phyloP scores from a whole-genome alignment of 1,140 invertebrate species.

The Doryteuthis pealeii region DNA sequence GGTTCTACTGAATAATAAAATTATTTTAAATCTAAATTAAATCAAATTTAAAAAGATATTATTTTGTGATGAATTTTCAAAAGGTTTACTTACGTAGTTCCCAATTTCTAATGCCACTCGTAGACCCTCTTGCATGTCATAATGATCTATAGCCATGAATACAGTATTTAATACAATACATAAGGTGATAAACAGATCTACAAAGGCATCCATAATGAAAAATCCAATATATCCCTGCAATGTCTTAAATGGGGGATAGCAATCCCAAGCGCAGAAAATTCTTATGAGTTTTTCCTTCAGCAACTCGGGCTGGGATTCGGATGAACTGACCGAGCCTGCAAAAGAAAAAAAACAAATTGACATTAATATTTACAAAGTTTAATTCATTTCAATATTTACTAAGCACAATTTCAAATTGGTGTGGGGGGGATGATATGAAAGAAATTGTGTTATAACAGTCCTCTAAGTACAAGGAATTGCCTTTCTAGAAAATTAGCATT shows the following conservation, averaged over 20 bases:
- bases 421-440: too few relatives aligned
- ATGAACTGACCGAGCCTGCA: constrained; percentile 41
- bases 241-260: constrained; percentile 86
- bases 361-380: too few relatives aligned
- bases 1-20: too few relatives aligned
- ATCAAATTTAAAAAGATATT: too few relatives aligned
- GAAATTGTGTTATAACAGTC: too few relatives aligned
- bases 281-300: constrained; percentile 68
- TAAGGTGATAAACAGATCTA: constrained; percentile 95
- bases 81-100: constrained; percentile 82
- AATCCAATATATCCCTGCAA: constrained; percentile 87
- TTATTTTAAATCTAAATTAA: too few relatives aligned
- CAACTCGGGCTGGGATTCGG: constrained; percentile 38
- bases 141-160: constrained; percentile 97
- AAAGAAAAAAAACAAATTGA: constrained; percentile 8
- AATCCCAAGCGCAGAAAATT: constrained; percentile 96
- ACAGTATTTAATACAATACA: constrained; percentile 97
- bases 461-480: too few relatives aligned
- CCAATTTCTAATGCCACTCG: constrained; percentile 82
- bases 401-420: too few relatives aligned
- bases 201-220: constrained; percentile 95
- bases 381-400: too few relatives aligned
- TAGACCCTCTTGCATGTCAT: constrained; percentile 72
- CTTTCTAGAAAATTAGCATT: too few relatives aligned
- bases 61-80: too few relatives aligned